phyloP scores from a whole-genome alignment of 2,797 vertebrate species.

The Bufotes viridis region DNA sequence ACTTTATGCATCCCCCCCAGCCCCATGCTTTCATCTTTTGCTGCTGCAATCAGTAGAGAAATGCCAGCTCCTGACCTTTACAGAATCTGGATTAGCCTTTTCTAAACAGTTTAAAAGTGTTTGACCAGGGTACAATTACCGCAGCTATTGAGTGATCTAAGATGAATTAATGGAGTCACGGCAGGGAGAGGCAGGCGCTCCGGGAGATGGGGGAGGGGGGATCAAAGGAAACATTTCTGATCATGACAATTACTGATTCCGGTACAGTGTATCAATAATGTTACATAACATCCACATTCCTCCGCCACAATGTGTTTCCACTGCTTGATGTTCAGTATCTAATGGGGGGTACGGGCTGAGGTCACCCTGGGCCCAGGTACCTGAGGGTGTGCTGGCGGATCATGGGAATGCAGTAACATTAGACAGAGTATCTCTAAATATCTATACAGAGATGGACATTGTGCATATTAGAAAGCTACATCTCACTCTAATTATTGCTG shows the following conservation, averaged over 20 bases:
- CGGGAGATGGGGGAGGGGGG: conserved; percentile 16
- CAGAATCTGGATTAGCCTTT: conserved; percentile 66
- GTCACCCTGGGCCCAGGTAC: neutral
- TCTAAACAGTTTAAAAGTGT: conserved; percentile 66
- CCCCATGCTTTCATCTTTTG: conserved; percentile 31
- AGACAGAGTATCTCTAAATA: too few relatives aligned
- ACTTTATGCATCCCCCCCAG: neutral
- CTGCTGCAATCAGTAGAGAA: conserved; percentile 63
- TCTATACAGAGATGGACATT: neutral
- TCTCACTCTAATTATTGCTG: neutral
- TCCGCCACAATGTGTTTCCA: neutral
- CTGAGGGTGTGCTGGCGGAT: neutral
- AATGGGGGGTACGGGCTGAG: neutral
- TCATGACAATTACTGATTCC: conserved; percentile 1
- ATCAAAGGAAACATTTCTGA: conserved; percentile 15
- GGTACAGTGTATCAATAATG: conserved; percentile 2
- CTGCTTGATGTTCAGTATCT: neutral
- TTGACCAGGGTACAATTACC: conserved; percentile 67
- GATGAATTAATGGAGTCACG: conserved; percentile 66
- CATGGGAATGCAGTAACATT: neutral
- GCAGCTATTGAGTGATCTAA: conserved; percentile 66
- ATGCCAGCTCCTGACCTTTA: conserved; percentile 67
- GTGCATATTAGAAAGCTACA: neutral
- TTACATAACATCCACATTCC: neutral
- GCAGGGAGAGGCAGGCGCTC: conserved; percentile 49